These are phyloP conservation scores for Platycercus adscitus DNA, from an alignment of 2,113 vertebrate species.

Conservation along the genomic window DNA sequence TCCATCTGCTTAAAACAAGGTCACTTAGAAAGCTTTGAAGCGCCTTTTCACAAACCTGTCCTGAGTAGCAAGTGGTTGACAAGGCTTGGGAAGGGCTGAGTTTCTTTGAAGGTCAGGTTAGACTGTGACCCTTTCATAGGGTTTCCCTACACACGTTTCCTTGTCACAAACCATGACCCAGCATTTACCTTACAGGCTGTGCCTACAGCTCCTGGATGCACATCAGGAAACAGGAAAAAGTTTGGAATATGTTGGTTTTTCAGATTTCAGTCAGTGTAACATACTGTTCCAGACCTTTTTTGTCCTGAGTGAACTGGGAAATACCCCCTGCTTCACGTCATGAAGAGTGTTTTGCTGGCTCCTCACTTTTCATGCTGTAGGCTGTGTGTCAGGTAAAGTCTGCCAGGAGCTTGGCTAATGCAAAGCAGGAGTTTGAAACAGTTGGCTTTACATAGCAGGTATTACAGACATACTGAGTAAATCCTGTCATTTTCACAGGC, in stretches of 20 bases:
- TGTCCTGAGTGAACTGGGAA: neutral
- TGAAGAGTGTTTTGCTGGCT: neutral
- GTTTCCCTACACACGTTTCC: neutral
- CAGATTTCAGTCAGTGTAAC: neutral
- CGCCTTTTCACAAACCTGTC: slow-evolving; percentile 18
- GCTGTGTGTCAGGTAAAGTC: neutral
- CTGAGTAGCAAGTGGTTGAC: slow-evolving; percentile 42
- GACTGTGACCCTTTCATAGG: neutral
- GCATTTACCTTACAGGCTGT: neutral
- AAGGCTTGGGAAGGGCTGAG: neutral
- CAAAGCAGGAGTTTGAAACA: neutral
- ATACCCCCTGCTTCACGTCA: neutral
- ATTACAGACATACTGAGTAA: neutral
- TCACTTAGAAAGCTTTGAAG: neutral
- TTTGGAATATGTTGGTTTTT: neutral
- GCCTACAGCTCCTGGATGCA: neutral
- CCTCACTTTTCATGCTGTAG: neutral
- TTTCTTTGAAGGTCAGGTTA: neutral
- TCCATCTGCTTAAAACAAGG: neutral
- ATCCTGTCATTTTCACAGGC: neutral
- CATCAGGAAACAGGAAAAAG: neutral
- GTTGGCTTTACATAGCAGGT: neutral
- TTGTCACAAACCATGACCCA: neutral
- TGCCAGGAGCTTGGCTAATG: neutral
- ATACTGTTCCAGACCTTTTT: neutral